These are phyloP conservation scores for Achroia grisella DNA, from an alignment of 1,140 invertebrate species.

Conservation along the genomic window DNA sequence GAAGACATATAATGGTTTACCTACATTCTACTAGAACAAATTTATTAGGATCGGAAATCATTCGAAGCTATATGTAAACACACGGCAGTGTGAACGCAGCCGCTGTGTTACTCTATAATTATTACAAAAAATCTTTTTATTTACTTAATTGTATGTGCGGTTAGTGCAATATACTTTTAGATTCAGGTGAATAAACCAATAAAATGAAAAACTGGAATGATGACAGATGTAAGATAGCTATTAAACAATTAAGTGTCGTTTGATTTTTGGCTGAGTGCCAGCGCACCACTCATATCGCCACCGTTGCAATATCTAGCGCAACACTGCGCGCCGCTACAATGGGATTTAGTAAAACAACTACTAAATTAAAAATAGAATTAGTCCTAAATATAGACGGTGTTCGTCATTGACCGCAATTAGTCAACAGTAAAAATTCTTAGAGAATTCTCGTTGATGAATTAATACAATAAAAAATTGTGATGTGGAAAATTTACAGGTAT, in stretches of 20 bases:
- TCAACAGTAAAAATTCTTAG: too few species aligned
- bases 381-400: too few species aligned
- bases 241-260: slow-evolving; percentile 27
- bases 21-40: slow-evolving; percentile 25
- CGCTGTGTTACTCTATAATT: background rate
- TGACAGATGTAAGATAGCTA: slow-evolving; percentile 26
- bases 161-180: slow-evolving; percentile 14
- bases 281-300: too few species aligned
- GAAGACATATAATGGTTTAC: slow-evolving; percentile 29
- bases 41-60: slow-evolving; percentile 46
- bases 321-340: too few species aligned
- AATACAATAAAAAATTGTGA: too few species aligned
- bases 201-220: slow-evolving; percentile 18
- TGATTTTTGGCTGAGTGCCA: slow-evolving; percentile 26
- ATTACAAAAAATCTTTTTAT: background rate
- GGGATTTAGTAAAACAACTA: too few species aligned
- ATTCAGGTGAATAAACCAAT: slow-evolving; percentile 39
- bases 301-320: too few species aligned
- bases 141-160: background rate
- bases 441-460: too few species aligned
- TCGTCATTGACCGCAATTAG: too few species aligned
- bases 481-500: too few species aligned
- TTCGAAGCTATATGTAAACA: slow-evolving; percentile 26
- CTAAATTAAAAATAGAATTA: too few species aligned
- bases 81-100: background rate